Conservation (phyloP, 2,113 vertebrate genomes). For the Ramphastos sulfuratus region DNA sequence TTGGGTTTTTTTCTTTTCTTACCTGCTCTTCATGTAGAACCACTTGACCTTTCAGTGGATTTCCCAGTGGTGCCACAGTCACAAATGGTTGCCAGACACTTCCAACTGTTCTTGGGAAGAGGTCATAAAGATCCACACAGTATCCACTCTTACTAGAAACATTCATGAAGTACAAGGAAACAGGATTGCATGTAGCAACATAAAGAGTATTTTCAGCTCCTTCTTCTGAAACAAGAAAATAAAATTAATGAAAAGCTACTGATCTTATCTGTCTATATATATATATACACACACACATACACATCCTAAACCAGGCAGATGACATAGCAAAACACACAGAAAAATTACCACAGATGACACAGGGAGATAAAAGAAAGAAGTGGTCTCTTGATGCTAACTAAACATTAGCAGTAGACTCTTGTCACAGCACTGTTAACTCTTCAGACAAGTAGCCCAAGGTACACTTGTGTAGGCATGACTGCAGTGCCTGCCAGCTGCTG, state of each 20-base stretch:
- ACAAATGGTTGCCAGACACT: slow-evolving; percentile 91
- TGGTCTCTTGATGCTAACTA: neutral
- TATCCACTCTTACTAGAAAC: slow-evolving; percentile 74
- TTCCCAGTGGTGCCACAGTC: slow-evolving; percentile 85
- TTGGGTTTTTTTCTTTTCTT: neutral
- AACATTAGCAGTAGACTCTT: neutral
- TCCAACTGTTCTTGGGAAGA: slow-evolving; percentile 88
- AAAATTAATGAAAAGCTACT: neutral
- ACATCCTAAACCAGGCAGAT: neutral
- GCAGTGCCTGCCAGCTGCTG: neutral
- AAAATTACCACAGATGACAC: neutral
- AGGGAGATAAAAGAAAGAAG: neutral
- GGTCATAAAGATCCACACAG: slow-evolving; percentile 87
- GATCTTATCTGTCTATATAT: too few relatives aligned
- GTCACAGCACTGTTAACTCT: neutral
- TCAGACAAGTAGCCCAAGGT: neutral
- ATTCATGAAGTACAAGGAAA: slow-evolving; percentile 88
- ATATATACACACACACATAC: too few relatives aligned
- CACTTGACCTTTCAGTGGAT: slow-evolving; percentile 88
- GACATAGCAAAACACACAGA: neutral
- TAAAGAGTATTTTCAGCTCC: slow-evolving; percentile 78
- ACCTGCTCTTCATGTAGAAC: slow-evolving; percentile 96
- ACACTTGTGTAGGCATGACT: neutral
- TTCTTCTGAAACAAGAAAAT: slow-evolving; percentile 68
- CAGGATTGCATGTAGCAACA: slow-evolving; percentile 89